These are phyloP conservation scores for Spea bombifrons DNA, from an alignment of 2,113 vertebrate genomes.

Conservation along the genomic window DNA sequence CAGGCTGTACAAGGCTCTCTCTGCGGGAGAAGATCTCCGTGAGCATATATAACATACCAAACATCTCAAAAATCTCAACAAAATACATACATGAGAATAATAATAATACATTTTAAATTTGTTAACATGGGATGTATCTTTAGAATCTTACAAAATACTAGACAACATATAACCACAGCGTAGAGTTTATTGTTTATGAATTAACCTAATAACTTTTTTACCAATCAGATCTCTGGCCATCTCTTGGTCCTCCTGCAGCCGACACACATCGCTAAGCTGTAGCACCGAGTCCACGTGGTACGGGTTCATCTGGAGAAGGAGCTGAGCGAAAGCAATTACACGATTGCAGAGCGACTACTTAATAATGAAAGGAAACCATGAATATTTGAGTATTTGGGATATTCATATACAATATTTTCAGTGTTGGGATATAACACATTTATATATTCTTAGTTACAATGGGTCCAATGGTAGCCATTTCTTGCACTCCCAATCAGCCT, in stretches of 20 bases:
- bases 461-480: too few species aligned
- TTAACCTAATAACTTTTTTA: constrained; percentile 47
- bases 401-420: too few species aligned
- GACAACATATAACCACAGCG: too few species aligned
- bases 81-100: too few species aligned
- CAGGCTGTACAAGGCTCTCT: constrained; percentile 88
- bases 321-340: constrained; percentile 58
- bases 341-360: background rate
- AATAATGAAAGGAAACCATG: background rate
- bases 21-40: constrained; percentile 62
- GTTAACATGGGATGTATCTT: too few species aligned
- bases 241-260: constrained; percentile 94
- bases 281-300: constrained; percentile 93
- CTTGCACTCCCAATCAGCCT: too few species aligned
- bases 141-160: too few species aligned
- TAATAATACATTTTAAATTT: too few species aligned
- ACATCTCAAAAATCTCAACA: too few species aligned
- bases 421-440: too few species aligned
- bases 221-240: constrained; percentile 94
- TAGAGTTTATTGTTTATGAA: too few species aligned
- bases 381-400: background rate
- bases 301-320: constrained; percentile 85
- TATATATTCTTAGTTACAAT: too few species aligned
- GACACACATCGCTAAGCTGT: constrained; percentile 92
- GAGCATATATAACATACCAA: background rate